Evolutionary conservation across 2,797 vertebrate genomes (phyloP).

Genomic region (Pachyuromys duprasi): DNA sequence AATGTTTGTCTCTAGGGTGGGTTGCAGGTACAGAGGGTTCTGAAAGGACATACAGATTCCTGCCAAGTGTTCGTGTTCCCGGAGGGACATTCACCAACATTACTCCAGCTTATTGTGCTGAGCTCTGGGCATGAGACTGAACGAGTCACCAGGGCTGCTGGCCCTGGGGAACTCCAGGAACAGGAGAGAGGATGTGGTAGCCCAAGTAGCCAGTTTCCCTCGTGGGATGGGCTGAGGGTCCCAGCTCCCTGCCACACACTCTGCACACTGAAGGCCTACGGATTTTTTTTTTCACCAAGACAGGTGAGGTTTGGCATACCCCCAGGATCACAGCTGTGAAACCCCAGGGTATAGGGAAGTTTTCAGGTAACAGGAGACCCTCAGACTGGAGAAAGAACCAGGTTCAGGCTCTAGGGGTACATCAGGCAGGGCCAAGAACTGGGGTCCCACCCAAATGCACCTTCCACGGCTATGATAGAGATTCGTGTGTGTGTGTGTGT

Average conservation of each 20-base stretch:
- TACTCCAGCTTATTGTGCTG: background rate
- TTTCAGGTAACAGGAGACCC: too few relatives aligned
- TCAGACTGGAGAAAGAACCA: background rate
- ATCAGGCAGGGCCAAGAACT: background rate
- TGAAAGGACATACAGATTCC: background rate
- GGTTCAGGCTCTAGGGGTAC: background rate
- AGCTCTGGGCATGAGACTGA: background rate
- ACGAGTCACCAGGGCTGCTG: rapidly evolving
- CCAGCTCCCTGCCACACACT: background rate
- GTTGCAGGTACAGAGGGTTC: background rate
- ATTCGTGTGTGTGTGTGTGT: too few relatives aligned
- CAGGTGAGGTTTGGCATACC: background rate
- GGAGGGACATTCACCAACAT: background rate
- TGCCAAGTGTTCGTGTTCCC: background rate
- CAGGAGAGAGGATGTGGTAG: background rate
- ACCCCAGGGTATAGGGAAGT: background rate
- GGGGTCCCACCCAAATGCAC: background rate
- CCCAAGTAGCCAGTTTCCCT: background rate
- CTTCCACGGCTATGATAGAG: background rate
- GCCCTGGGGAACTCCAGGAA: background rate
- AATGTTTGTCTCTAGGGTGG: constrained; percentile 26
- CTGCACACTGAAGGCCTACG: background rate
- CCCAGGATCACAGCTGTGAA: background rate
- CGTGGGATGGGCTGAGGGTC: background rate
- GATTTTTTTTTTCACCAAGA: background rate